phyloP scores from a whole-genome alignment of 2,888 invertebrate species.

The Mythimna impura region DNA sequence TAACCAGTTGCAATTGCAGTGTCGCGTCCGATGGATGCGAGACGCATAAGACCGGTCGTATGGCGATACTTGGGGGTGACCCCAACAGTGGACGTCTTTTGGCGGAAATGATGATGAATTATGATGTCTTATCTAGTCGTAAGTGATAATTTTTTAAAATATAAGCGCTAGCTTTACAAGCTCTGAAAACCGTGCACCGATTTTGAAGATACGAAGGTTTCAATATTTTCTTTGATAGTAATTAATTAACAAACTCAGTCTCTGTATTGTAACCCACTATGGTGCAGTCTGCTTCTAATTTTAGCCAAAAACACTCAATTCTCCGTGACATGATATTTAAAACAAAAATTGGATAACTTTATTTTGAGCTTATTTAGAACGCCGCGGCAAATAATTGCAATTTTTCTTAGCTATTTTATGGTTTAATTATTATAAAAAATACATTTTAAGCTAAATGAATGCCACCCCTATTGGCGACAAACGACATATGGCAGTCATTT shows the following conservation, averaged over 20 bases:
- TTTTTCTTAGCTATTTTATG: not conserved
- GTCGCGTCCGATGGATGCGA: too few relatives aligned
- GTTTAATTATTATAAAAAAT: not conserved
- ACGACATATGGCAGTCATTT: constrained; percentile 76
- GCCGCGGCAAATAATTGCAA: not conserved
- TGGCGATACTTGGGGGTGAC: too few relatives aligned
- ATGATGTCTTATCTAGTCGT: too few relatives aligned
- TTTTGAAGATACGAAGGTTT: not conserved
- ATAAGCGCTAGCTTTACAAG: not conserved
- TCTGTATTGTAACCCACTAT: not conserved
- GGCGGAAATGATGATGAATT: too few relatives aligned
- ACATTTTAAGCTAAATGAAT: not conserved
- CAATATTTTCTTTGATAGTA: too few relatives aligned
- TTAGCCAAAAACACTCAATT: not conserved
- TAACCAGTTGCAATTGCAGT: too few relatives aligned
- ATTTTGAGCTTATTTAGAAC: not conserved
- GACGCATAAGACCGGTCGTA: too few relatives aligned
- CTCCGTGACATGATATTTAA: not conserved
- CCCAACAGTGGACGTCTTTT: too few relatives aligned
- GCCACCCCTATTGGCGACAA: constrained; percentile 61
- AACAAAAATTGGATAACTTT: not conserved
- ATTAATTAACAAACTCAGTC: not conserved
- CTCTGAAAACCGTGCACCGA: too few relatives aligned
- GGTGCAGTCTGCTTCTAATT: not conserved
- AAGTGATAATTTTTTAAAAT: not conserved